Conservation (phyloP, 2,888 invertebrate species). For the Fissipunctia ypsillon region DNA sequence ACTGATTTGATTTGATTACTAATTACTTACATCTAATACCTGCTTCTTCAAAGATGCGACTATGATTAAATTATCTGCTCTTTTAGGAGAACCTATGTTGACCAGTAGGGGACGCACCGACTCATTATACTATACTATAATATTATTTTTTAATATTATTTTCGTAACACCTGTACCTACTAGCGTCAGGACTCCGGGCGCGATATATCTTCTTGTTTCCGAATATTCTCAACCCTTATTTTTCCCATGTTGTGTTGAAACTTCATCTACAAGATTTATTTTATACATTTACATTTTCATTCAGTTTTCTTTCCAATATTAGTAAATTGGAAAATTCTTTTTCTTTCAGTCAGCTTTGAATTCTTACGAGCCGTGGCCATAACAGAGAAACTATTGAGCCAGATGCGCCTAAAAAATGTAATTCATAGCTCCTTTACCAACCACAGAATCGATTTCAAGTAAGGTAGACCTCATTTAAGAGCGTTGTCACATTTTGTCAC, state of each 20-base stretch:
- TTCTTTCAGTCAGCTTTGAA: background rate
- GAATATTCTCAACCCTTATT: background rate
- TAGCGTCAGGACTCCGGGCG: background rate
- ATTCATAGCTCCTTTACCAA: background rate
- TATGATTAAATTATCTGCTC: no score
- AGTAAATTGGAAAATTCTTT: background rate
- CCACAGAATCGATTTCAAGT: no score
- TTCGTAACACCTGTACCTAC: background rate
- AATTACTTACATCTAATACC: background rate
- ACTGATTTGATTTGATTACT: background rate
- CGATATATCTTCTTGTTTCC: background rate
- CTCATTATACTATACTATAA: background rate
- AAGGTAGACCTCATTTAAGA: no score
- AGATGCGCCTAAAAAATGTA: no score
- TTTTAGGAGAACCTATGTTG: background rate
- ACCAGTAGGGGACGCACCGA: no score
- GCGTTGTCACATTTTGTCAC: no score
- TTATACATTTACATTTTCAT: background rate
- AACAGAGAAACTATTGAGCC: no score
- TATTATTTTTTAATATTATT: no score
- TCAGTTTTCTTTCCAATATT: background rate
- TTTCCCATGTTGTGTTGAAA: background rate
- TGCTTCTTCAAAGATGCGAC: background rate
- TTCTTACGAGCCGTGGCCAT: no score
- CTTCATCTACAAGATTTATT: background rate